These are phyloP conservation scores for Pyrrhia umbra DNA, from an alignment of 2,888 invertebrate genomes.

Conservation along the genomic window DNA sequence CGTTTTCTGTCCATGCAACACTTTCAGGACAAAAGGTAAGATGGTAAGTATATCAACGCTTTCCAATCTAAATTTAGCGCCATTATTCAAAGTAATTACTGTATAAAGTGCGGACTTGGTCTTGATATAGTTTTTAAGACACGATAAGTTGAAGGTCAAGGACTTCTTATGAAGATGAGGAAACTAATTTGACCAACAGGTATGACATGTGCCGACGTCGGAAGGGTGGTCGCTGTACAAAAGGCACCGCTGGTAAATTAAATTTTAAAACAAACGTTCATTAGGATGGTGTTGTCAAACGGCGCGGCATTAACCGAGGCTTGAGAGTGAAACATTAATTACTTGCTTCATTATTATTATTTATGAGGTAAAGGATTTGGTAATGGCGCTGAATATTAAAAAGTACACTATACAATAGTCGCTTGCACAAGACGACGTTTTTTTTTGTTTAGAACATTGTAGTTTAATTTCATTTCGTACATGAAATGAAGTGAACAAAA, in stretches of 20 bases:
- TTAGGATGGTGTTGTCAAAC: conserved; percentile 76
- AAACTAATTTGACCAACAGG: conserved; percentile 92
- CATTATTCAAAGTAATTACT: conserved; percentile 76
- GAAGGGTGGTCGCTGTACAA: conserved; percentile 99
- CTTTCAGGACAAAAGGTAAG: conserved; percentile 67
- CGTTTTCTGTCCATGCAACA: conserved; percentile 53
- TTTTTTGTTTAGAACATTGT: conserved; percentile 33
- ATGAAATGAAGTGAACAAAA: conserved; percentile 57
- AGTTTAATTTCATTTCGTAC: conserved; percentile 62
- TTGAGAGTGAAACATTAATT: conserved; percentile 84
- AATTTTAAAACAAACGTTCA: conserved; percentile 78
- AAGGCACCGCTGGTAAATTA: conserved; percentile 99
- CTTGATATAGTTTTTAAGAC: conserved; percentile 50
- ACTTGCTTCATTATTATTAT: conserved; percentile 86
- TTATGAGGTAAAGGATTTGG: conserved; percentile 88
- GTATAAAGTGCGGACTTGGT: conserved; percentile 35
- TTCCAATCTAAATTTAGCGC: conserved; percentile 78
- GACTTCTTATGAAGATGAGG: conserved; percentile 73
- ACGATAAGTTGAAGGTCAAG: conserved; percentile 63
- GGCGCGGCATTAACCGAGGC: conserved; percentile 87
- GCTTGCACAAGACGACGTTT: conserved; percentile 65
- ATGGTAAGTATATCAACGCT: conserved; percentile 65
- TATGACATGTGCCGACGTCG: conserved; percentile 99
- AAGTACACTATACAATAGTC: conserved; percentile 62
- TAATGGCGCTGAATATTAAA: conserved; percentile 88